Percentiles rank a stretch among this genome's conserved stretches.
Conservation (phyloP, 2,888 invertebrate genomes). For the Ichneumoninae sp. region DNA sequence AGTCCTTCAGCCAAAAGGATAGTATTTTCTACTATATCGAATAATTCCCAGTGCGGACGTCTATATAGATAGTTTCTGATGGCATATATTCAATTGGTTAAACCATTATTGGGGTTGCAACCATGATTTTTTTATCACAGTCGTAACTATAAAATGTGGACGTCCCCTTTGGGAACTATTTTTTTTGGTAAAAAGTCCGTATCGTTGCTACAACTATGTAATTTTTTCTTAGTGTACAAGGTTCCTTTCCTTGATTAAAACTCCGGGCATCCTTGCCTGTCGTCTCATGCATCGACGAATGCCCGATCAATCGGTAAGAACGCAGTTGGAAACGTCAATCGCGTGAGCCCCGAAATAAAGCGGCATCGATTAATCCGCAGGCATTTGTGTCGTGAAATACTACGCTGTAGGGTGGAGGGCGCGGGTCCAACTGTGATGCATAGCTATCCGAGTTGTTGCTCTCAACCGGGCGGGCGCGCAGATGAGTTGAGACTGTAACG, state of each 20-base stretch:
- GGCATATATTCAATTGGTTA: too few relatives aligned
- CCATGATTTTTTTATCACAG: too few relatives aligned
- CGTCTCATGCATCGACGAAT: neutral
- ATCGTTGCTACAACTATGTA: too few relatives aligned
- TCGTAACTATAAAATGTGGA: too few relatives aligned
- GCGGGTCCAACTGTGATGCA: slow-evolving; percentile 16
- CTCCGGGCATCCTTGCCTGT: neutral
- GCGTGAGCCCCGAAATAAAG: neutral
- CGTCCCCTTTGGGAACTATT: too few relatives aligned
- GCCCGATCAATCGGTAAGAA: neutral
- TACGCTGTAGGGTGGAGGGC: neutral
- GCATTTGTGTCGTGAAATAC: slow-evolving; percentile 30
- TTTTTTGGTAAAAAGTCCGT: too few relatives aligned
- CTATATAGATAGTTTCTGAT: too few relatives aligned
- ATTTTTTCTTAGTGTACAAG: too few relatives aligned
- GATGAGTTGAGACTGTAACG: slow-evolving; percentile 53
- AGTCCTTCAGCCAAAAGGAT: too few relatives aligned
- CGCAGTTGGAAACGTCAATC: slow-evolving; percentile 29
- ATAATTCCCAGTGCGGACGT: too few relatives aligned
- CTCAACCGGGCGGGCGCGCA: slow-evolving; percentile 19
- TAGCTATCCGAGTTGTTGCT: slow-evolving; percentile 48
- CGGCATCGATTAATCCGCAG: slow-evolving; percentile 51
- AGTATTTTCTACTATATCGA: too few relatives aligned
- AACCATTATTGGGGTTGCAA: too few relatives aligned
- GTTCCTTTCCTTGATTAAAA: neutral